These are phyloP conservation scores for Thymallus thymallus DNA, from an alignment of 2,113 vertebrate species.

Conservation along the genomic window DNA sequence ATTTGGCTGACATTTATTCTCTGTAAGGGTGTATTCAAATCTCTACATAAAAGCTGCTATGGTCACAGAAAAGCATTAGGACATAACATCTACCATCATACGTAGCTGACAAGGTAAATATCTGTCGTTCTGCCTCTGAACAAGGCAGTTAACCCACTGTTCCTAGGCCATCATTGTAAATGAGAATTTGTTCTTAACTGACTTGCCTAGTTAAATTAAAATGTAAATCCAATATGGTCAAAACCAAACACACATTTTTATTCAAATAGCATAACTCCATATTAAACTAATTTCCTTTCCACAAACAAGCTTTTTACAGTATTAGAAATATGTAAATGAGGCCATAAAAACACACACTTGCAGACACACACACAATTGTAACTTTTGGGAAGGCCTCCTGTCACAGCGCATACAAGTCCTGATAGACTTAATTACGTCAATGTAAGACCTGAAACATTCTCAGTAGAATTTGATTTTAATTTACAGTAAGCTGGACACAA, in stretches of 20 bases:
- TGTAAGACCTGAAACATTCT: no score
- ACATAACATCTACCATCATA: constrained; percentile 36
- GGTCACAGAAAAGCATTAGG: constrained; percentile 19
- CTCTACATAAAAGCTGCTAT: constrained; percentile 44
- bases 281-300: neutral
- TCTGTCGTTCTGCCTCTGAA: no score
- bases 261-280: constrained; percentile 20
- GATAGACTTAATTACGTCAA: no score
- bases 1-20: constrained; percentile 57
- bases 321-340: constrained; percentile 39
- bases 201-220: no score
- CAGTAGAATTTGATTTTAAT: no score
- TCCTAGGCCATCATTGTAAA: no score
- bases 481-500: no score
- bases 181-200: no score
- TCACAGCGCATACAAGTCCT: neutral
- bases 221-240: neutral
- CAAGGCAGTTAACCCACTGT: no score
- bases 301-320: constrained; percentile 4
- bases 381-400: constrained; percentile 15
- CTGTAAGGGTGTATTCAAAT: no score
- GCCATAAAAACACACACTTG: constrained; percentile 19
- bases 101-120: no score
- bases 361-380: constrained; percentile 12
- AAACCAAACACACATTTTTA: constrained; percentile 2